These are phyloP conservation scores for Hydropotes inermis DNA, from an alignment of 2,113 vertebrate species.

Conservation along the genomic window DNA sequence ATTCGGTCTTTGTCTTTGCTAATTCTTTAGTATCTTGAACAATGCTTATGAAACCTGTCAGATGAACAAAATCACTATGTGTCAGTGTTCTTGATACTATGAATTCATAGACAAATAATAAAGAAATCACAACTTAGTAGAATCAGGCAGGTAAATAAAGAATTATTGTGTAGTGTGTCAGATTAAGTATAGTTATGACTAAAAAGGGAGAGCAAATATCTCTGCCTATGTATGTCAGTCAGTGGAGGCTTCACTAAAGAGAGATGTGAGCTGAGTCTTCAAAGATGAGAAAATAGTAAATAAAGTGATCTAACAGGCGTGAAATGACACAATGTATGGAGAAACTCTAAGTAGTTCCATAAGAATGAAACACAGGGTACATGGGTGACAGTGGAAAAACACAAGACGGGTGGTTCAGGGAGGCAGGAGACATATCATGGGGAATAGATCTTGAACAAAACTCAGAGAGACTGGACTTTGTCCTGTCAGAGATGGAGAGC, in stretches of 20 bases:
- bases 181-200: slow-evolving; percentile 7
- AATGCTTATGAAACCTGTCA: slow-evolving; percentile 1
- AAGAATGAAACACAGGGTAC: not conserved
- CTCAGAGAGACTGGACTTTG: not conserved
- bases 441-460: not conserved
- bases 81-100: not conserved
- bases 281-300: slow-evolving; percentile 30
- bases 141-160: not conserved
- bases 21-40: not conserved
- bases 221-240: not conserved
- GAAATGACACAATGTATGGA: not conserved
- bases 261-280: not conserved
- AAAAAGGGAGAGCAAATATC: not conserved
- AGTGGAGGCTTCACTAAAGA: not conserved
- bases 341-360: not conserved
- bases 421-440: not conserved
- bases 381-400: not conserved
- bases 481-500: not conserved
- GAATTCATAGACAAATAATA: slow-evolving; percentile 15
- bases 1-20: not conserved
- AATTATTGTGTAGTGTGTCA: not conserved
- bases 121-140: not conserved
- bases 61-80: slow-evolving; percentile 2
- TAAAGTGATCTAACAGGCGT: not conserved
- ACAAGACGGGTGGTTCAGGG: not conserved